These are phyloP conservation scores for Clarias fuscus DNA, from an alignment of 2,797 vertebrate species.

Conservation along the genomic window DNA sequence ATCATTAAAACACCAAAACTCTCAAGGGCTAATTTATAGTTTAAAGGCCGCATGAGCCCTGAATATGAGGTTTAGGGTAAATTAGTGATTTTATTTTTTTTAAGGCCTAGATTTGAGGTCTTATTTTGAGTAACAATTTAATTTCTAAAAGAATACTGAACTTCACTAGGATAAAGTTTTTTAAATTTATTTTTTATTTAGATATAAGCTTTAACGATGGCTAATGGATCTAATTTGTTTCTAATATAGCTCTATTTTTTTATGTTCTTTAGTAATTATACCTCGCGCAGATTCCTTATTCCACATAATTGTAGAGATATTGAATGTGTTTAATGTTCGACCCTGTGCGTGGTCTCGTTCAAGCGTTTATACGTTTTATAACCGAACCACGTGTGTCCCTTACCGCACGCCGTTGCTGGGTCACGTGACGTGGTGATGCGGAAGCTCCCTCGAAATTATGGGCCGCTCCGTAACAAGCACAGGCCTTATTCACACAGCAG, in stretches of 20 bases:
- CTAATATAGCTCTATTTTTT: neutral
- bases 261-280: neutral
- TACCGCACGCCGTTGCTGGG: neutral
- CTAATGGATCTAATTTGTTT: neutral
- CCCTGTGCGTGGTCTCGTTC: too few relatives aligned
- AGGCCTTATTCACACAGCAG: neutral
- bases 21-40: neutral
- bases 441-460: neutral
- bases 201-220: too few relatives aligned
- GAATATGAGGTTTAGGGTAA: neutral
- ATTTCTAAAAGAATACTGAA: neutral
- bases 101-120: neutral
- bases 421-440: neutral
- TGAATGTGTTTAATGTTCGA: too few relatives aligned
- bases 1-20: neutral
- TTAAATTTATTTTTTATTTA: too few relatives aligned
- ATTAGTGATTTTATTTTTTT: neutral
- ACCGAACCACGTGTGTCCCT: neutral
- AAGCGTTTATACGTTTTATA: too few relatives aligned
- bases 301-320: too few relatives aligned
- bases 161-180: neutral
- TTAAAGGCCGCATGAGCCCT: neutral
- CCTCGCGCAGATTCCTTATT: neutral
- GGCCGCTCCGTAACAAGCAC: rapidly evolving
- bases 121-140: neutral